A percentile compares a stretch with the other conserved stretches of the same genome.
These are phyloP conservation scores for Orientallactaga sibirica DNA, from an alignment of 2,797 vertebrate genomes.

Conservation along the genomic window DNA sequence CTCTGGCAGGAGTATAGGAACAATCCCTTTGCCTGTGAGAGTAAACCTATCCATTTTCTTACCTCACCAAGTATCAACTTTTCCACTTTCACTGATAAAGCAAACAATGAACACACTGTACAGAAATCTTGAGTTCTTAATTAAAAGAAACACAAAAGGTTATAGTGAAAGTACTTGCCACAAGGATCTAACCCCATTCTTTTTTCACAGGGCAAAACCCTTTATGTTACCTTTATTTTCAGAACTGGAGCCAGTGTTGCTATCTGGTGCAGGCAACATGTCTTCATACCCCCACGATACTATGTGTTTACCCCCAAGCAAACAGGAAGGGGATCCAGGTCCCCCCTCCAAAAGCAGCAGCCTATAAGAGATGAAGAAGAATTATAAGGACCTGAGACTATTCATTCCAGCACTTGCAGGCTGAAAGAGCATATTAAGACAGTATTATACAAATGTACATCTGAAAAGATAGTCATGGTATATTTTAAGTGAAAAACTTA, in stretches of 20 bases:
- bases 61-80: constrained; percentile 61
- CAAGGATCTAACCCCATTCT: constrained; percentile 42
- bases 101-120: constrained; percentile 66
- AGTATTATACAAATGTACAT: background rate
- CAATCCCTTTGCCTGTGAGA: background rate
- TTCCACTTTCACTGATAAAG: constrained; percentile 66
- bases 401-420: background rate
- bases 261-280: constrained; percentile 97
- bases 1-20: background rate
- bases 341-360: constrained; percentile 97
- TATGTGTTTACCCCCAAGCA: constrained; percentile 97
- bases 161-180: background rate
- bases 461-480: background rate
- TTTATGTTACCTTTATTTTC: constrained; percentile 95
- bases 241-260: constrained; percentile 92
- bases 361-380: constrained; percentile 87
- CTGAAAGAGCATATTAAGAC: constrained; percentile 6
- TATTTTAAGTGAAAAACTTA: constrained; percentile 46
- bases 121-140: constrained; percentile 32
- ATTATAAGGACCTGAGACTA: constrained; percentile 3
- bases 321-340: constrained; percentile 97
- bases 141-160: constrained; percentile 24
- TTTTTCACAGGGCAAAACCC: background rate
- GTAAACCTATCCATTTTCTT: constrained; percentile 57
- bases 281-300: constrained; percentile 99